Percentiles rank a stretch among this genome's conserved stretches.
phyloP scores from a whole-genome alignment of 2,888 invertebrate species.

The Drosophila pseudotakahashii region DNA sequence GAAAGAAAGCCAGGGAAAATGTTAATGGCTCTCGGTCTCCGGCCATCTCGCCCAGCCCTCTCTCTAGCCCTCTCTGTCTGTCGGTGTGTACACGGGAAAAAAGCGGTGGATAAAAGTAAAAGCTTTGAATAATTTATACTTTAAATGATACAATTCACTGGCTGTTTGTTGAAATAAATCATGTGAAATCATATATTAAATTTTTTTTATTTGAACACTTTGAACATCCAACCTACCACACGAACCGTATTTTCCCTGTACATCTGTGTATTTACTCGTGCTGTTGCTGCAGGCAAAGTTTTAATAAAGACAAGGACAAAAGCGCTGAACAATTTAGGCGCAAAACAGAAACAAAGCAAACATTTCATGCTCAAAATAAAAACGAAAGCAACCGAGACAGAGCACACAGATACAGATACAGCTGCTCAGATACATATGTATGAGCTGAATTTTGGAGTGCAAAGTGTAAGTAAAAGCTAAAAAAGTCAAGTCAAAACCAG shows the following conservation, averaged over 20 bases:
- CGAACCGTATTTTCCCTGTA: conserved; percentile 4
- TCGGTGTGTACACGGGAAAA: neutral
- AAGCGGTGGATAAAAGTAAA: no score
- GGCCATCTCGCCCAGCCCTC: conserved; percentile 9
- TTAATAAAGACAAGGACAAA: conserved; percentile 74
- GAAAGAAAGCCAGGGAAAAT: conserved; percentile 44
- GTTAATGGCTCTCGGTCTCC: conserved; percentile 37
- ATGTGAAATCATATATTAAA: no score
- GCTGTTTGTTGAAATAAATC: no score
- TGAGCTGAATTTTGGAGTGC: conserved; percentile 29
- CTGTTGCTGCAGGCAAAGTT: conserved; percentile 60
- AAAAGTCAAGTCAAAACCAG: conserved; percentile 60
- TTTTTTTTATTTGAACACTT: no score
- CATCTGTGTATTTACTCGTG: conserved; percentile 31
- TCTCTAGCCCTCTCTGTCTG: neutral
- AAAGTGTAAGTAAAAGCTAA: conserved; percentile 43
- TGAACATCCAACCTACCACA: neutral
- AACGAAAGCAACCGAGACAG: conserved; percentile 31
- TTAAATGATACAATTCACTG: no score
- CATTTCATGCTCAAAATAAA: conserved; percentile 33
- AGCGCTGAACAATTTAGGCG: conserved; percentile 65
- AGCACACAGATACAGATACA: conserved; percentile 4
- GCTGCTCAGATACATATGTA: conserved; percentile 16
- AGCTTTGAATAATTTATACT: no score
- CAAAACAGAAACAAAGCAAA: conserved; percentile 35